These are phyloP conservation scores for Hemiprocne comata DNA, from an alignment of 2,113 vertebrate species.

Conservation along the genomic window DNA sequence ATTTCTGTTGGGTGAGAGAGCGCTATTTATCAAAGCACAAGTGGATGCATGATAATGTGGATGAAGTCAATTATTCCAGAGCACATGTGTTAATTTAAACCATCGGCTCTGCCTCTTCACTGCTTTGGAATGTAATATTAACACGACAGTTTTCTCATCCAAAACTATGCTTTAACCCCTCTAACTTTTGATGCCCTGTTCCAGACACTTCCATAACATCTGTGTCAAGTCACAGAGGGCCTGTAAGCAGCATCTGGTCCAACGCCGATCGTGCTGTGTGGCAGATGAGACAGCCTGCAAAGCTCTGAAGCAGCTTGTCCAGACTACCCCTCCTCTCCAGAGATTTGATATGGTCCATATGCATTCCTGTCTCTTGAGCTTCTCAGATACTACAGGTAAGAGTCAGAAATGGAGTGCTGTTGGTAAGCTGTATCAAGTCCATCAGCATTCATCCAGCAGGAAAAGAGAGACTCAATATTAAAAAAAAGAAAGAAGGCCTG, in stretches of 20 bases:
- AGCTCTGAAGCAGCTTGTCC: background rate
- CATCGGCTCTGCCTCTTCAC: constrained; percentile 37
- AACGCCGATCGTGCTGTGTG: background rate
- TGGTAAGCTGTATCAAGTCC: background rate
- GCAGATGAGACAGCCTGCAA: background rate
- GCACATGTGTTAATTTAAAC: constrained; percentile 19
- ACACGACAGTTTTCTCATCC: constrained; percentile 22
- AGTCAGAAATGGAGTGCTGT: background rate
- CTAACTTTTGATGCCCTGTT: constrained; percentile 24
- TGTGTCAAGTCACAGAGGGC: constrained; percentile 8
- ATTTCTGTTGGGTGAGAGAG: constrained; percentile 17
- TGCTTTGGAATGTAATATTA: constrained; percentile 41
- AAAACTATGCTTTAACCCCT: constrained; percentile 24
- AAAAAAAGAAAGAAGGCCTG: background rate
- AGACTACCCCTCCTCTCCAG: background rate
- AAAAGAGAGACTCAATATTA: background rate
- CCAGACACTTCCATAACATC: background rate
- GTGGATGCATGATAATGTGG: constrained; percentile 17
- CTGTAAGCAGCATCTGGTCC: constrained; percentile 14
- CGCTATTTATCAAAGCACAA: constrained; percentile 44
- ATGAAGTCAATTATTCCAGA: constrained; percentile 53
- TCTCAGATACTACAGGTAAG: background rate
- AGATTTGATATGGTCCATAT: background rate
- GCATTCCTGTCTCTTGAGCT: background rate
- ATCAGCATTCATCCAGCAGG: background rate